Percentiles rank a stretch among this genome's conserved stretches.
These are phyloP conservation scores for Telenomus remus DNA, from an alignment of 1,140 invertebrate species.

Conservation along the genomic window DNA sequence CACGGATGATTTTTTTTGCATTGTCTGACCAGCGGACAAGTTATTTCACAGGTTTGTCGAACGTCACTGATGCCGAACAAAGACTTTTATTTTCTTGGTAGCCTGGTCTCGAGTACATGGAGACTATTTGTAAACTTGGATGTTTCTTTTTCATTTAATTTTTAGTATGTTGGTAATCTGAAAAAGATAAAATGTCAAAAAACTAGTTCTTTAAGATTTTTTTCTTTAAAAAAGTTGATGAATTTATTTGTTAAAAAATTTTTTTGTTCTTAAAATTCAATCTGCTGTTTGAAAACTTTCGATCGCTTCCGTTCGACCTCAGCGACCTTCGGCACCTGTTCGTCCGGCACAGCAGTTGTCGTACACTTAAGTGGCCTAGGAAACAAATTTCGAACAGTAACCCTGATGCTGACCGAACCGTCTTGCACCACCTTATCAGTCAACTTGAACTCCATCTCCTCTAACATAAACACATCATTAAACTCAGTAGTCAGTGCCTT, in stretches of 20 bases:
- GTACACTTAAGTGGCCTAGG: conserved; percentile 78
- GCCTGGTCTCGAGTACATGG: conserved; percentile 83
- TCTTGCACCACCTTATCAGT: conserved; percentile 77
- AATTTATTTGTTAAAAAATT: too few species aligned
- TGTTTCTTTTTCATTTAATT: conserved; percentile 79
- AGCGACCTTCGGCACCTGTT: conserved; percentile 66
- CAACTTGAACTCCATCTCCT: conserved; percentile 74
- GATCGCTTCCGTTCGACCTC: conserved; percentile 58
- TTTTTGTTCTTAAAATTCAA: conserved; percentile 65
- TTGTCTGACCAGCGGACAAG: conserved; percentile 78
- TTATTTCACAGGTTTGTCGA: conserved; percentile 77
- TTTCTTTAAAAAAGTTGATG: too few species aligned
- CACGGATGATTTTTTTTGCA: conserved; percentile 77
- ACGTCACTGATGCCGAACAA: conserved; percentile 78
- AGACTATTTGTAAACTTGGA: conserved; percentile 77
- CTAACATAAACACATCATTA: conserved; percentile 73
- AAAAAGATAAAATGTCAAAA: too few species aligned
- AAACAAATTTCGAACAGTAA: conserved; percentile 78
- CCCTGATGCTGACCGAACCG: conserved; percentile 76
- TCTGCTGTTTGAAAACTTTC: conserved; percentile 58
- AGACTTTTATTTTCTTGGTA: conserved; percentile 87
- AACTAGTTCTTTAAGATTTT: too few species aligned
- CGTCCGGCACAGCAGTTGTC: conserved; percentile 75
- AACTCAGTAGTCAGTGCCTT: conserved; percentile 69
- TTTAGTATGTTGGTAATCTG: conserved; percentile 69